phyloP scores from a whole-genome alignment of 2,797 vertebrate genomes.

The Hoplostethus mediterraneus region DNA sequence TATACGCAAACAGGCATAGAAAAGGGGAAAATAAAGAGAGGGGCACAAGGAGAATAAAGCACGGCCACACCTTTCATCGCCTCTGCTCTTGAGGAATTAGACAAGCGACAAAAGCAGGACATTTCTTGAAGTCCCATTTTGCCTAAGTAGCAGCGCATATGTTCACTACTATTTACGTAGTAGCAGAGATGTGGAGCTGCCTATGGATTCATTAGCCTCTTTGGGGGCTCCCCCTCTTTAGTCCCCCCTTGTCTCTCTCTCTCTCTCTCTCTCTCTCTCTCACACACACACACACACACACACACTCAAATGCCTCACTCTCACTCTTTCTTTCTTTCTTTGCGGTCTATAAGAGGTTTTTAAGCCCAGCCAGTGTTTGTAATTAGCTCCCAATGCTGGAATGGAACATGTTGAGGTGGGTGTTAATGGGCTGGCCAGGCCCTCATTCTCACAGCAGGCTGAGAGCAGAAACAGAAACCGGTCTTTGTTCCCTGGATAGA shows the following conservation, averaged over 20 bases:
- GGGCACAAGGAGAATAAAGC: conserved; percentile 70
- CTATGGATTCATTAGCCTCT: conserved; percentile 99
- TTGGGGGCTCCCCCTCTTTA: conserved; percentile 88
- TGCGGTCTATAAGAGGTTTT: conserved; percentile 93
- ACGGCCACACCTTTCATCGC: conserved; percentile 84
- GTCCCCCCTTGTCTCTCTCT: conserved; percentile 80
- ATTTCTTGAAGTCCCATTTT: conserved; percentile 94
- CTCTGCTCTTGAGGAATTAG: conserved; percentile 96
- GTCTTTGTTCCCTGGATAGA: conserved; percentile 84
- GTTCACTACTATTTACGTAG: conserved; percentile 86
- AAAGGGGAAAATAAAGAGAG: conserved; percentile 68
- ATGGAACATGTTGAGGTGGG: conserved; percentile 92
- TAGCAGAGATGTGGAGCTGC: conserved; percentile 94
- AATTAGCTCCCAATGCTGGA: conserved; percentile 96
- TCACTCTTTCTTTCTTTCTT: conserved; percentile 86
- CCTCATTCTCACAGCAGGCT: conserved; percentile 88
- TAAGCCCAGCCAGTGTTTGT: conserved; percentile 92
- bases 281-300: conserved; percentile 81
- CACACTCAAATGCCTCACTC: conserved; percentile 76
- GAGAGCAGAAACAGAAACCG: conserved; percentile 88
- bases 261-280: conserved; percentile 68
- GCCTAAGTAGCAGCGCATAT: conserved; percentile 93
- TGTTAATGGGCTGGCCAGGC: conserved; percentile 89
- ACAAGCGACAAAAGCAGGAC: conserved; percentile 93
- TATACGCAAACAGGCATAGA: conserved; percentile 61